Percentiles rank a stretch among this genome's conserved stretches.
phyloP scores from a whole-genome alignment of 35 echinoderm and acorn worm genomes.

The Amphiura filiformis region DNA sequence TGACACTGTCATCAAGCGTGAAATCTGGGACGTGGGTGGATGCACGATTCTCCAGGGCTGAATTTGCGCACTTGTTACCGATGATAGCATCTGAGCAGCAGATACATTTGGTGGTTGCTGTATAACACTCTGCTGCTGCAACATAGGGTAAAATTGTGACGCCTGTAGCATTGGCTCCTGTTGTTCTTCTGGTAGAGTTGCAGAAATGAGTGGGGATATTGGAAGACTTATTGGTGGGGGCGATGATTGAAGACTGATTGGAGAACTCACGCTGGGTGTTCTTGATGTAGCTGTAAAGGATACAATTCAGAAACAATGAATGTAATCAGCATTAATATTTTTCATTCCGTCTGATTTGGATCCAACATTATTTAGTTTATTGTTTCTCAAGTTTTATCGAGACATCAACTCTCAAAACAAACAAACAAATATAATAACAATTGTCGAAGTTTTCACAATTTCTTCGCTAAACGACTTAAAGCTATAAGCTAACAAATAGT shows the following conservation, averaged over 20 bases:
- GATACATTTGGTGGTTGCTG: not conserved
- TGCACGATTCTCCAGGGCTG: not conserved
- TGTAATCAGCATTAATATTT: not conserved
- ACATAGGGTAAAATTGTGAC: not conserved
- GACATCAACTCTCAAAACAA: no score
- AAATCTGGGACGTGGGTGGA: not conserved
- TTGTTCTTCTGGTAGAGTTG: no score
- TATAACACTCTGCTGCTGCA: not conserved
- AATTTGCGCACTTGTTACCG: not conserved
- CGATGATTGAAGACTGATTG: not conserved
- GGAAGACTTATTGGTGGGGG: not conserved
- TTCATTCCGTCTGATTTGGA: not conserved
- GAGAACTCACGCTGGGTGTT: not conserved
- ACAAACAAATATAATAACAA: no score
- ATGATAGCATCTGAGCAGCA: not conserved
- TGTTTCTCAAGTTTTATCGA: no score
- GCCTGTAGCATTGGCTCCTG: not conserved
- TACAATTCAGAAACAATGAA: not conserved
- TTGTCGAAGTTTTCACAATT: no score
- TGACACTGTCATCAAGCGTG: constrained; percentile 20
- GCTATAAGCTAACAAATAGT: no score
- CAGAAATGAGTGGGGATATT: not conserved
- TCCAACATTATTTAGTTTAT: no score
- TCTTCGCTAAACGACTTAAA: no score
- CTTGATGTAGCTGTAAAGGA: not conserved